Evolutionary conservation across 2,888 invertebrate genomes (phyloP), one percentile per base, ranked within the genome.

Genomic region (Prosapia bicincta): DNA sequence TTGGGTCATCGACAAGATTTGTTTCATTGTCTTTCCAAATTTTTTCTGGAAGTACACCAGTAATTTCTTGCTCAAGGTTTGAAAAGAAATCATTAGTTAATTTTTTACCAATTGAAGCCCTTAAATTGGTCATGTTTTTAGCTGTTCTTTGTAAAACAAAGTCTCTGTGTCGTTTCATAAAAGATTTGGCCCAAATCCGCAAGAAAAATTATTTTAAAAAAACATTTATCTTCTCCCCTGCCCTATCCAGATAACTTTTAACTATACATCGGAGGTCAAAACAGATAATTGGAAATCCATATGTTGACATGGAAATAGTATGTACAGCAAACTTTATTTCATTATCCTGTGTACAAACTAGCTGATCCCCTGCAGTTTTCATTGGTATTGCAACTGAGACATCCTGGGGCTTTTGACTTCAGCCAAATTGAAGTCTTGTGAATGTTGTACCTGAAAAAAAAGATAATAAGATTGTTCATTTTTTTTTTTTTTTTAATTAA

Each of bases 21-120:
- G 3, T 81, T 83, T 84, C 83, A 70, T 83, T 83, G 78, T 82
- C 85, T 65, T 83, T 83, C 67, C 80, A 79, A 15, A 83, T 80
- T 66, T 82, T 81, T 26, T 77, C 71, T 5, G 73, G 69, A 24
- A 78, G 79, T 5, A 79, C 25, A 25, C 66, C 76, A 24, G 73
- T 78, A 30, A 71, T 67, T 13, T 74, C 32, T 26, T 72, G 26
- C 25, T 71, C 28, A 25, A 66, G 25, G 66, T 66, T 66, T 23
- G 24, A 23, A 66, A 66, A 66, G 25, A 66, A 66, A 66, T 25
- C 38, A 38, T 38, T 38, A 38, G 15, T 38, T 38, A 38, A 2
- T 38, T 38, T 38, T 38, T 38, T 15, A 13, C 15, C 10, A 38
- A 15, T 38, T 6, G 38, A 38, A 38, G 38, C 38, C 10, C 38